These are phyloP conservation scores for Ibidorhyncha struthersii DNA, from an alignment of 2,113 vertebrate species.

Conservation along the genomic window DNA sequence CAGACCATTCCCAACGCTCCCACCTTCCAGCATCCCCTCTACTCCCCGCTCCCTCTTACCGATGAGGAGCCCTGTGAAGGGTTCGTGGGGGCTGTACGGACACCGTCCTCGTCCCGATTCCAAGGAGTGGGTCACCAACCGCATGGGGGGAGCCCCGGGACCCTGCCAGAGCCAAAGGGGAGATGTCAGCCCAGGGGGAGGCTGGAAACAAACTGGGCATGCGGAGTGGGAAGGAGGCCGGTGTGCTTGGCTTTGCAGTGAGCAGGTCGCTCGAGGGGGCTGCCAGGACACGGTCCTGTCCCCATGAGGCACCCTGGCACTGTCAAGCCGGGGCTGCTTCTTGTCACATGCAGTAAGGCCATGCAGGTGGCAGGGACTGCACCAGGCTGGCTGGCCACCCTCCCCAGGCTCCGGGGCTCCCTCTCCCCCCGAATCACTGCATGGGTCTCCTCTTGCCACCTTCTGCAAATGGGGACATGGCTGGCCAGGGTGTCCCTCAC, in stretches of 20 bases:
- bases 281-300: neutral
- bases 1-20: neutral
- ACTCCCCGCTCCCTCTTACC: constrained; percentile 56
- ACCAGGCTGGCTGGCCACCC: neutral
- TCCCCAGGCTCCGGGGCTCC: neutral
- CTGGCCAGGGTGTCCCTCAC: constrained; percentile 52
- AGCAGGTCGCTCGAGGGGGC: rapidly evolving
- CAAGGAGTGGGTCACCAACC: constrained; percentile 60
- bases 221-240: neutral
- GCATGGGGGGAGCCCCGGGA: neutral
- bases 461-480: rapidly evolving
- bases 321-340: neutral
- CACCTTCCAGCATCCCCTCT: neutral
- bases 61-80: constrained; percentile 76
- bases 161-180: constrained; percentile 15
- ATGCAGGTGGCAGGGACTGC: neutral
- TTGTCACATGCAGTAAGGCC: no score
- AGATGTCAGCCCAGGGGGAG: neutral
- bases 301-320: neutral
- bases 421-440: rapidly evolving
- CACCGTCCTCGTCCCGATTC: constrained; percentile 85
- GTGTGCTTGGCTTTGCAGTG: neutral
- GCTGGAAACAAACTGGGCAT: neutral
- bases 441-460: neutral
- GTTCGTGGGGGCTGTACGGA: constrained; percentile 83